Evolutionary conservation across 2,888 invertebrate genomes (phyloP).

Genomic region (Agrotis segetum): DNA sequence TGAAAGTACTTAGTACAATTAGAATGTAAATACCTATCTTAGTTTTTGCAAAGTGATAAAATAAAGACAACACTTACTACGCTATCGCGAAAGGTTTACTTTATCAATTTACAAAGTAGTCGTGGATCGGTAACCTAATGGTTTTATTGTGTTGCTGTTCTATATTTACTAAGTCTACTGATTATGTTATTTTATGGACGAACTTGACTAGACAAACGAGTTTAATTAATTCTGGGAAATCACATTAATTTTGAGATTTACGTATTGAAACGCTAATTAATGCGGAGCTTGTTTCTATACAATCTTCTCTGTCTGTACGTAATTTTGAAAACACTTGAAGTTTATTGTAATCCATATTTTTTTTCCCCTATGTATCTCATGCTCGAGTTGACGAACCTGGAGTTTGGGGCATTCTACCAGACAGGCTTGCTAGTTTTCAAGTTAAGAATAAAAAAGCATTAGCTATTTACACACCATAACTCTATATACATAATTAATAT

Average conservation of each 20-base stretch:
- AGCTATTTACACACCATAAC: neutral
- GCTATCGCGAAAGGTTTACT: conserved; percentile 26
- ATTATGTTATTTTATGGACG: conserved; percentile 2
- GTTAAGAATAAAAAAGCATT: neutral
- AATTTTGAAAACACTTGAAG: neutral
- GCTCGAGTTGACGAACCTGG: neutral
- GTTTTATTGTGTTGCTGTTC: conserved; percentile 15
- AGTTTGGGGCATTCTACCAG: neutral
- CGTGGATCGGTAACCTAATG: conserved; percentile 5
- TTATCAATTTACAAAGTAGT: conserved; percentile 35
- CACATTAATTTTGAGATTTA: neutral
- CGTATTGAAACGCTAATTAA: neutral
- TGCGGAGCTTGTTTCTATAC: neutral
- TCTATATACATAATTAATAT: conserved; percentile 19
- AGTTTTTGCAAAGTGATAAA: conserved; percentile 47
- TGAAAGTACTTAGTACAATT: conserved; percentile 53
- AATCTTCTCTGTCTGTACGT: neutral
- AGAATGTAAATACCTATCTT: conserved; percentile 43
- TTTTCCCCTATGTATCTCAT: neutral
- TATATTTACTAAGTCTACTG: conserved; percentile 19
- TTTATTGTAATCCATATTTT: neutral
- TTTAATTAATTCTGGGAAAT: conserved; percentile 21
- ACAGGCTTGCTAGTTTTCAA: neutral
- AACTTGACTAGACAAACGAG: conserved; percentile 13
- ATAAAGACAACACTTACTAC: conserved; percentile 38